Percentiles rank a stretch among this genome's conserved stretches.
Evolutionary conservation across 2,113 vertebrate species (phyloP).

Genomic region (Zapornia atra): DNA sequence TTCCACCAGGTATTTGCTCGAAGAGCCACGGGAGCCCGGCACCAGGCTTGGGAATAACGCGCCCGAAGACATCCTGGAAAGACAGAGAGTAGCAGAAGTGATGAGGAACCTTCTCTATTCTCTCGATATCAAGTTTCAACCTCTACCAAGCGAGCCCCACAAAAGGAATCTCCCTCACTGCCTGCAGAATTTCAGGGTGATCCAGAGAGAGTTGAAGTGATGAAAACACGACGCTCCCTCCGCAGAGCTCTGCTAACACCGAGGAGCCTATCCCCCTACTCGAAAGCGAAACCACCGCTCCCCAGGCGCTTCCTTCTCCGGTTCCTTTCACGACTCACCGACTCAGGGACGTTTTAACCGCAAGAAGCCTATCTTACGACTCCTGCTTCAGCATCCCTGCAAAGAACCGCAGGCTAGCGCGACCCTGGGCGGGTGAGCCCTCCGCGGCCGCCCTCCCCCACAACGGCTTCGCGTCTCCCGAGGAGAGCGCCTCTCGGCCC

Average conservation of each 20-base stretch:
- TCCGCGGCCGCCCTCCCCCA: neutral
- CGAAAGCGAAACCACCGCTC: neutral
- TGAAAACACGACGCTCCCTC: too few relatives aligned
- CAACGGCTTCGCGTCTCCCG: neutral
- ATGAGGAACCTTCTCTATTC: rapidly evolving
- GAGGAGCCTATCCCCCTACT: rapidly evolving
- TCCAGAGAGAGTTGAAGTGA: neutral
- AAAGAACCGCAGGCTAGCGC: neutral
- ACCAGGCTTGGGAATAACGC: conserved; percentile 96
- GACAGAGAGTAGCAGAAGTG: neutral
- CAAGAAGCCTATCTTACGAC: too few relatives aligned
- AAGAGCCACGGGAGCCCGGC: conserved; percentile 91
- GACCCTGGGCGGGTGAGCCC: neutral
- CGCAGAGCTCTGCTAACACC: rapidly evolving
- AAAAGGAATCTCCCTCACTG: neutral
- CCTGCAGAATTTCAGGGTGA: neutral
- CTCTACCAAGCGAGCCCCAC: neutral
- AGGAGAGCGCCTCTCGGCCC: neutral
- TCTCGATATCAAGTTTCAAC: neutral
- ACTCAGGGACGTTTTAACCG: too few relatives aligned
- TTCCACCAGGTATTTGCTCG: conserved; percentile 95
- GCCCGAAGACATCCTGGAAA: conserved; percentile 89
- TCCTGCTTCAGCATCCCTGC: neutral
- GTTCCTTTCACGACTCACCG: rapidly evolving
- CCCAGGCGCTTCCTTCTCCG: neutral